phyloP scores from a whole-genome alignment of 1,140 invertebrate genomes.

The Cydia amplana region DNA sequence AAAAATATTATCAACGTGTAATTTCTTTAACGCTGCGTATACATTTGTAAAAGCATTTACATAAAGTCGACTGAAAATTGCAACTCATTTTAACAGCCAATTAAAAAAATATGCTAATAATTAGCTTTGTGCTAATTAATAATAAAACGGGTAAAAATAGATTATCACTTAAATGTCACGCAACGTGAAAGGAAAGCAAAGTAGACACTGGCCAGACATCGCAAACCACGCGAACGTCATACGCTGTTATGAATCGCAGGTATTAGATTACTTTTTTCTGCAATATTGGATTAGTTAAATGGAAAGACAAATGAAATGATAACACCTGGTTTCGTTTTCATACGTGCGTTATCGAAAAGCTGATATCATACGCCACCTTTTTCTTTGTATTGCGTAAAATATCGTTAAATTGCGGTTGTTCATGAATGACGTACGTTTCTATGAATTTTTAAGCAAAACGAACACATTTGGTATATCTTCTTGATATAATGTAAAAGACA shows the following conservation, averaged over 20 bases:
- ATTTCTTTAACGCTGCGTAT: not conserved
- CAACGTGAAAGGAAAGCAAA: slow-evolving; percentile 14
- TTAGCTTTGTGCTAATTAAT: slow-evolving; percentile 4
- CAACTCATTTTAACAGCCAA: not conserved
- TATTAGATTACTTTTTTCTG: slow-evolving; percentile 2
- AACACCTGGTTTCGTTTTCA: not conserved
- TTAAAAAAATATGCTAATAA: not conserved
- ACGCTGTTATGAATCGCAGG: not conserved
- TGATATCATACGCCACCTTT: not conserved
- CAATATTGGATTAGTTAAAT: not conserved
- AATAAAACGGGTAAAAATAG: not conserved
- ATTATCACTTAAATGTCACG: not conserved
- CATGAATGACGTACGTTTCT: not conserved
- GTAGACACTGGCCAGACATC: slow-evolving; percentile 15
- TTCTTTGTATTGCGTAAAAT: not conserved
- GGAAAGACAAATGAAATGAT: slow-evolving; percentile 11
- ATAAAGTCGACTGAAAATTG: not conserved
- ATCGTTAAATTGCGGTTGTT: not conserved
- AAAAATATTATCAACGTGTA: not conserved
- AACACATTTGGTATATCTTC: slow-evolving; percentile 41
- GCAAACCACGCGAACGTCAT: not conserved
- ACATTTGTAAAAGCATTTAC: not conserved
- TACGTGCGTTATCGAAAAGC: slow-evolving; percentile 4
- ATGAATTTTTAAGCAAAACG: slow-evolving; percentile 33
- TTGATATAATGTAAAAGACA: slow-evolving; percentile 41